Conservation (phyloP, 2,888 invertebrate genomes). For the Apocheima hispidaria region DNA sequence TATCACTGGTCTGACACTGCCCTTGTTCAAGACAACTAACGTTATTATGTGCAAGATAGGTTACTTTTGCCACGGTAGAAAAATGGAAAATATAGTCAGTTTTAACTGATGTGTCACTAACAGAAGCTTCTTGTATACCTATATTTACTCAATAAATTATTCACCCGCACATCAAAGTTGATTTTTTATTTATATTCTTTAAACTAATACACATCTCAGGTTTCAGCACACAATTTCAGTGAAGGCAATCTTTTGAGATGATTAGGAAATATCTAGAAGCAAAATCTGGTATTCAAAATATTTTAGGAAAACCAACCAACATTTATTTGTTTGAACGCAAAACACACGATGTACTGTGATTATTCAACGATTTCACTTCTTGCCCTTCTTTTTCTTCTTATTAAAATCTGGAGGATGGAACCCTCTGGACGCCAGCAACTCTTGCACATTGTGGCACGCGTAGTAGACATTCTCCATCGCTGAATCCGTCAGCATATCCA, state of each 20-base stretch:
- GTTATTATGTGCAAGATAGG: neutral
- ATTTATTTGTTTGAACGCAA: neutral
- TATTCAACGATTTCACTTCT: constrained; percentile 53
- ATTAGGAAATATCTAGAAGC: too few species aligned
- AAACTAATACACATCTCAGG: neutral
- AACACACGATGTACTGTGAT: neutral
- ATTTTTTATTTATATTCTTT: neutral
- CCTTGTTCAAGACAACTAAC: neutral
- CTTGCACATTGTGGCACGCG: constrained; percentile 97
- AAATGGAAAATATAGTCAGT: neutral
- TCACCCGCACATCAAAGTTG: neutral
- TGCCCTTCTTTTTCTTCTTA: constrained; percentile 92
- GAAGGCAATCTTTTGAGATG: too few species aligned
- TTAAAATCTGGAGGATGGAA: constrained; percentile 96
- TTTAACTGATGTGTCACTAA: neutral
- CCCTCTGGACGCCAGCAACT: constrained; percentile 93
- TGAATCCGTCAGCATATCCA: constrained; percentile 94
- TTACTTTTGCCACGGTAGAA: neutral
- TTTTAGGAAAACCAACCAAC: too few species aligned
- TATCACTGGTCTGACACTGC: neutral
- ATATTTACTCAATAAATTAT: neutral
- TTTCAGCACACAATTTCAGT: too few species aligned
- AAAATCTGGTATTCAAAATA: too few species aligned
- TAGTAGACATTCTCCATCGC: constrained; percentile 98
- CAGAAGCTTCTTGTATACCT: neutral